These are phyloP conservation scores for Sturnira hondurensis DNA, from an alignment of 2,113 vertebrate species.

Conservation along the genomic window DNA sequence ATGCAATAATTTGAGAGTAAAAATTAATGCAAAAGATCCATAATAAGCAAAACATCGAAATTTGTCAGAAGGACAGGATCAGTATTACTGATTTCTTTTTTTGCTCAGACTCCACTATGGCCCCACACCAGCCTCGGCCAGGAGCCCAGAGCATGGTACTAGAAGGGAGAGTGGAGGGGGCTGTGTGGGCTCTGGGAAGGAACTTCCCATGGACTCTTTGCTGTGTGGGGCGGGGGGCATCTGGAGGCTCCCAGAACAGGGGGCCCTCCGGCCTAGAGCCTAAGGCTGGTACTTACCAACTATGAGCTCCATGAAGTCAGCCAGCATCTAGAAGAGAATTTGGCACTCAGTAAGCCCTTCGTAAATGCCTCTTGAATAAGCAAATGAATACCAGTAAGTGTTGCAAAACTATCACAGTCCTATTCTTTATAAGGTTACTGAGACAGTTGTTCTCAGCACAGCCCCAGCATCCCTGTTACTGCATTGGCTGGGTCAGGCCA, in stretches of 20 bases:
- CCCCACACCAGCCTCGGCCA: neutral
- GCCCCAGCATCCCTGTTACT: neutral
- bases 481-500: neutral
- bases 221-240: neutral
- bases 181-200: rapidly evolving
- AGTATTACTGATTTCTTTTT: neutral
- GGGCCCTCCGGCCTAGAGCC: neutral
- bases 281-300: neutral
- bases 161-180: neutral
- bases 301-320: neutral
- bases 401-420: neutral
- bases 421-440: neutral
- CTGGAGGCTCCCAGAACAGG: neutral
- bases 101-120: neutral
- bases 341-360: neutral
- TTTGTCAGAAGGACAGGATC: neutral
- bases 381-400: neutral
- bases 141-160: neutral
- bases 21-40: neutral
- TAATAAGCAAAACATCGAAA: neutral
- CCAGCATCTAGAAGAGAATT: neutral
- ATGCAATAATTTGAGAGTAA: neutral
- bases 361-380: neutral
- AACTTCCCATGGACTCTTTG: neutral
- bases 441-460: neutral